Evolutionary conservation across 1,140 invertebrate species (phyloP), one percentile per base, ranked within the genome.

Genomic region (Zaprionus capensis): DNA sequence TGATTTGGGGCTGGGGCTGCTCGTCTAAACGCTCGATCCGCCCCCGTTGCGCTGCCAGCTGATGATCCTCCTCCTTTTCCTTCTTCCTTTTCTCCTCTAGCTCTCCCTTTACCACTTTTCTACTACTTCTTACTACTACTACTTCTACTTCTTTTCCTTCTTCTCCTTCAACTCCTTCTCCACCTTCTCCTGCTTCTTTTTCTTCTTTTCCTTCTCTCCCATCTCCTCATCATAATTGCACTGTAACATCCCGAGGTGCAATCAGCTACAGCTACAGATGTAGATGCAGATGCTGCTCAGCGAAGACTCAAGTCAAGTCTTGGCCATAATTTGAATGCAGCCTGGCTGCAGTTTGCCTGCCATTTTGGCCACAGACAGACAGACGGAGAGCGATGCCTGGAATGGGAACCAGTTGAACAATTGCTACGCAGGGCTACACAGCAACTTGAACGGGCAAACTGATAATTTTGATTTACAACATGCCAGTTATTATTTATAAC

Each of bases 401-500:
- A 56, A 51, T 51, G 28, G 28, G 56, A 28, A 59, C 36, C 69
- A 61, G 51, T 56, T 68, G 62, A 77, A 80, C 57, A 67, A 63
- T 63, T 58, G 74, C 51, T 62, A 55, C 81, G 64, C 65, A 77
- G 76, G 56, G 81, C 76, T 66, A 71, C n/a, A 34, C 31, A 34
- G 31, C 31, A 34, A 34, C 31, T 11, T 34, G 49, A 62, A 51
- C 70, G 61, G 72, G 64, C 75, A 78, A 91, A 91, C 88, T 91
- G 87, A 91, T 91, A 91, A 91, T 91, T 91, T 91, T 91, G 87
- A 91, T 91, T 91, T 91, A 91, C 88, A 91, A 80, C 88, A 87
- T 83, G 87, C 88, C 87, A 91, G 88, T 91, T 91, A 91, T 91
- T 91, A 91, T 91, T 91, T 91, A 91, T 91, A 91, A 91, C 87